phyloP scores from a whole-genome alignment of 2,113 vertebrate species.

The Noctilio leporinus region DNA sequence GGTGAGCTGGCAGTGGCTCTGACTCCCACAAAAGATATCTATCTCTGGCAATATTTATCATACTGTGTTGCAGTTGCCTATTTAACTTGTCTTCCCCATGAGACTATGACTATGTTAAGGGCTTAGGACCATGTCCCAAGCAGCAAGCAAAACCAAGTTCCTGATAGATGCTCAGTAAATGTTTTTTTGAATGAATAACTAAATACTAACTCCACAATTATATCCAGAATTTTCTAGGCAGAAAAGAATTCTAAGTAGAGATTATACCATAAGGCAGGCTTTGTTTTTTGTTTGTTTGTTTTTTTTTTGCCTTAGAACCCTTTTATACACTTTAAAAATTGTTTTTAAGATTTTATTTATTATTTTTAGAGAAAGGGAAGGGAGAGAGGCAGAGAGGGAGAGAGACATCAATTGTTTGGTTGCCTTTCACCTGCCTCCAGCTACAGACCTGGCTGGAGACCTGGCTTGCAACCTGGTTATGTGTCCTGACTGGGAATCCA shows the following conservation, averaged over 20 bases:
- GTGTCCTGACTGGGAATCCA: too few relatives aligned
- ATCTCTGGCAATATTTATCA: neutral
- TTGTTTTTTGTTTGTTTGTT: slow-evolving; percentile 42
- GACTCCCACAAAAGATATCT: neutral
- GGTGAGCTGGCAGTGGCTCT: neutral
- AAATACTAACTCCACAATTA: slow-evolving; percentile 28
- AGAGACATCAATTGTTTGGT: too few relatives aligned
- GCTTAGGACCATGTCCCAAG: neutral
- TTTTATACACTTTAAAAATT: neutral
- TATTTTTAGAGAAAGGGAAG: too few relatives aligned
- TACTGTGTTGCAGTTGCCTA: neutral
- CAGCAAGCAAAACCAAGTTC: neutral
- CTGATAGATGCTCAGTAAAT: neutral
- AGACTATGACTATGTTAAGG: neutral
- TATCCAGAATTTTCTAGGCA: neutral
- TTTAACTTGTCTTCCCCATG: neutral
- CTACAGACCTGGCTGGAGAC: too few relatives aligned
- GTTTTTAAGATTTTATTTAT: too few relatives aligned
- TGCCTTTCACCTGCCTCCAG: too few relatives aligned
- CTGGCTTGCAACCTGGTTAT: too few relatives aligned
- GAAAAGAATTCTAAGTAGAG: neutral
- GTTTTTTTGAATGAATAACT: neutral
- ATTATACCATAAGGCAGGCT: neutral
- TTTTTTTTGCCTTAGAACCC: neutral
- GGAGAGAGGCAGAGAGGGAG: too few relatives aligned